Conservation (phyloP, 1,140 invertebrate species). For the Papilio polyxenes region DNA sequence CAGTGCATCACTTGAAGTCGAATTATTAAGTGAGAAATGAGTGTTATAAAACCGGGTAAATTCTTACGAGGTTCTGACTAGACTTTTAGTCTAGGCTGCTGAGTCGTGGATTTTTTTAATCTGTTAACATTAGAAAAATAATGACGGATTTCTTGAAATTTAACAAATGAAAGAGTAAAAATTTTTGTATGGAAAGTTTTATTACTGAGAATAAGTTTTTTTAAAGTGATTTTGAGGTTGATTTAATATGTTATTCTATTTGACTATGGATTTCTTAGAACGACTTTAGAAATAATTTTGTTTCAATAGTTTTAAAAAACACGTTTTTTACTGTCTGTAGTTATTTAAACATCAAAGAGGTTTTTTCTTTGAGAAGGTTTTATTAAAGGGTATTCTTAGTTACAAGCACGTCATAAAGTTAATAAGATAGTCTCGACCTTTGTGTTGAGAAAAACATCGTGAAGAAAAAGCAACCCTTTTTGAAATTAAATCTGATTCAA, state of each 20-base stretch:
- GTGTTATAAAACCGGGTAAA: not conserved
- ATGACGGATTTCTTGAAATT: too few relatives aligned
- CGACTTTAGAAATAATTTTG: not conserved
- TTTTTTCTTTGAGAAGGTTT: not conserved
- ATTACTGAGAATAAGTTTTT: too few relatives aligned
- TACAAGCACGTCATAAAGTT: slow-evolving; percentile 7
- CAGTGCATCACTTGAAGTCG: slow-evolving; percentile 19
- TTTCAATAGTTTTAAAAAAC: not conserved
- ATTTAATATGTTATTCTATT: not conserved
- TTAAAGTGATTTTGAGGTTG: too few relatives aligned
- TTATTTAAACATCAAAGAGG: not conserved
- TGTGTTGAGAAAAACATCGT: not conserved
- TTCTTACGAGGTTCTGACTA: not conserved
- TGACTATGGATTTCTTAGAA: not conserved
- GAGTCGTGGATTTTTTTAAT: too few relatives aligned
- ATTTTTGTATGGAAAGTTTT: too few relatives aligned
- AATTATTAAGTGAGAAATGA: slow-evolving; percentile 7
- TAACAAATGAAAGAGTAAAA: too few relatives aligned
- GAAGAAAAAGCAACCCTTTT: slow-evolving; percentile 11
- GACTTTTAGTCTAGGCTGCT: not conserved
- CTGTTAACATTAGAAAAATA: too few relatives aligned
- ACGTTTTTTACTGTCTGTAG: not conserved
- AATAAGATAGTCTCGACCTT: slow-evolving; percentile 15
- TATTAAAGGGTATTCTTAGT: not conserved
- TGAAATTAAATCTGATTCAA: not conserved